Conservation (phyloP, 92 coral and sea anemone genomes). For the Epizoanthus stellaris region DNA sequence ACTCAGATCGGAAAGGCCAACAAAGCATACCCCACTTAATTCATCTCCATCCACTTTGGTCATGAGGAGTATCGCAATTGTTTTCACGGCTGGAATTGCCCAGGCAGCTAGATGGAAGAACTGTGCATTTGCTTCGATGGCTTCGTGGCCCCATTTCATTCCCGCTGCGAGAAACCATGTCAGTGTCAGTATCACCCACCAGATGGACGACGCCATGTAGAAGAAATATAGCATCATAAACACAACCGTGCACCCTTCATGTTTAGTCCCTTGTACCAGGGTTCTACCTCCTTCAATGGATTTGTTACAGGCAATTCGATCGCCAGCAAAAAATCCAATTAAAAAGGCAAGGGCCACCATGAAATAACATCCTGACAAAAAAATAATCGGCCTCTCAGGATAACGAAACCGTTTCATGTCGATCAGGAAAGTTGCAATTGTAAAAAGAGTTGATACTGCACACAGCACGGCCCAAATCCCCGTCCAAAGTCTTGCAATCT, state of each 20-base stretch:
- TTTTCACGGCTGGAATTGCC: conserved; percentile 99
- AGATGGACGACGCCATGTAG: conserved; percentile 97
- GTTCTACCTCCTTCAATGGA: conserved; percentile 65
- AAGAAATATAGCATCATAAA: conserved; percentile 98
- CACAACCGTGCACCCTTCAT: conserved; percentile 95
- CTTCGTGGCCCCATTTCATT: conserved; percentile 99
- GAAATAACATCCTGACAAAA: conserved; percentile 96
- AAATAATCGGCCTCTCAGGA: conserved; percentile 98
- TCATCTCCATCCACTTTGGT: conserved; percentile 99
- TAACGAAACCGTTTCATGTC: conserved; percentile 97
- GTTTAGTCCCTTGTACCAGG: conserved; percentile 94
- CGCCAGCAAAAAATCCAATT: conserved; percentile 92
- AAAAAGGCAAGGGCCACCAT: conserved; percentile 93
- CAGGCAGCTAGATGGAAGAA: conserved; percentile 99
- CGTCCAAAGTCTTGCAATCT: conserved; percentile 93
- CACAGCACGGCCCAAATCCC: conserved; percentile 95
- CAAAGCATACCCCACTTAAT: conserved; percentile 97
- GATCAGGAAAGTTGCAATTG: conserved; percentile 88
- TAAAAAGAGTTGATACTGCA: conserved; percentile 88
- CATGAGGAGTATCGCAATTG: conserved; percentile 93
- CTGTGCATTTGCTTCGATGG: conserved; percentile 97
- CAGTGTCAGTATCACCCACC: conserved; percentile 98
- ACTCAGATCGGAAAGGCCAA: conserved; percentile 90
- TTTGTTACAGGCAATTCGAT: conserved; percentile 85
- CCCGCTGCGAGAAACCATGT: conserved; percentile 99